A percentile compares a stretch with the other conserved stretches of the same genome.
Conservation (phyloP, 1,140 invertebrate species). For the Trichonephila clavipes region DNA sequence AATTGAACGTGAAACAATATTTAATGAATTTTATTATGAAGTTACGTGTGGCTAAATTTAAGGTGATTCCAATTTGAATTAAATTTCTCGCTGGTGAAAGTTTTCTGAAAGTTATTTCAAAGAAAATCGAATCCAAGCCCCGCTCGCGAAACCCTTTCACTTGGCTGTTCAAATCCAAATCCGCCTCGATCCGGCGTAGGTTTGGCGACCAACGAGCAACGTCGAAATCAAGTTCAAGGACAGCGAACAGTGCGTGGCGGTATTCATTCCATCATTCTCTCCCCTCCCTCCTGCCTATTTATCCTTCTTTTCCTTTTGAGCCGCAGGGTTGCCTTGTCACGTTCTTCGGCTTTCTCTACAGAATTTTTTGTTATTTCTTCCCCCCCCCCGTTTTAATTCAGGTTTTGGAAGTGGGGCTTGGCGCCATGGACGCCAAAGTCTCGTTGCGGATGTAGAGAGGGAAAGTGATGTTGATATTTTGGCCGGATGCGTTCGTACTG, state of each 20-base stretch:
- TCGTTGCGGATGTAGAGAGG: conserved; percentile 58
- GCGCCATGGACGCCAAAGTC: conserved; percentile 22
- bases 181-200: conserved; percentile 20
- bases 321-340: conserved; percentile 64
- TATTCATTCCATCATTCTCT: conserved; percentile 49
- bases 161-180: conserved; percentile 14
- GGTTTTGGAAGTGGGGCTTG: conserved; percentile 62
- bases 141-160: neutral
- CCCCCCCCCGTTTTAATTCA: conserved; percentile 44
- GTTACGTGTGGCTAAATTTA: too few relatives aligned
- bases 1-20: too few relatives aligned
- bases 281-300: conserved; percentile 17
- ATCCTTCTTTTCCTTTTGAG: conserved; percentile 59
- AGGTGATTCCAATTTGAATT: neutral
- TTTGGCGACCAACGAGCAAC: conserved; percentile 60
- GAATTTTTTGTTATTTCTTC: conserved; percentile 8
- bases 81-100: neutral
- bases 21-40: too few relatives aligned
- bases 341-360: conserved; percentile 34
- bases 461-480: conserved; percentile 68
- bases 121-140: neutral
- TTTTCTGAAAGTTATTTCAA: neutral
- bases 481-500: conserved; percentile 46
- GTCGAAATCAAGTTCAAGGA: conserved; percentile 72
- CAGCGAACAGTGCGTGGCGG: conserved; percentile 72